Evolutionary conservation across 2,797 vertebrate genomes (phyloP), one percentile per base, ranked within the genome.

Genomic region (Pogoniulus pusillus): DNA sequence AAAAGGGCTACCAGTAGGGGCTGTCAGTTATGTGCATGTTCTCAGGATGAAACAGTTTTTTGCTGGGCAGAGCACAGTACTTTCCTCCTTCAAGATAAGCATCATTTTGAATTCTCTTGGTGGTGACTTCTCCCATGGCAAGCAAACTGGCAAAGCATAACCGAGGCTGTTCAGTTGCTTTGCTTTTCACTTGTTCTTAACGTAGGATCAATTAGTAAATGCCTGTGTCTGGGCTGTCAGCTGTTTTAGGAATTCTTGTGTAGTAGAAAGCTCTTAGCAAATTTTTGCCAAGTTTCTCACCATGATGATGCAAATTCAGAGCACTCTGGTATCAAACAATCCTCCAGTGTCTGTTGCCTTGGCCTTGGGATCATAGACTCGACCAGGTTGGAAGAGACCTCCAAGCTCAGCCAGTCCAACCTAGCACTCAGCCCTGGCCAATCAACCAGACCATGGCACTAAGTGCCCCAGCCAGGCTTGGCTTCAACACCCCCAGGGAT

Each of bases 151-250:
- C 17, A 73, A 81, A 68, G 49, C 13, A 19, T 43, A 12, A 32
- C 73, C 72, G 35, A 70, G 2, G 2, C 53, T 69, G 18, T 77
- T 82, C 58, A 79, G 20, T 26, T 58, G 26, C 32, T 68, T 87
- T 82, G 11, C 1, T 7, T 57, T 86, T 73, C 68, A 29, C 77
- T 79, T 84, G 51, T 37, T 11, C 23, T 77, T 79, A 37, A 30
- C 13, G 26, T 16, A 35, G 65, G 37, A 86, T 15, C 35, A 41
- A 23, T 65, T 87, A 13, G 10, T 54, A 76, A 84, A 16, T 4
- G 24, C 1, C 0, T 5, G 8, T 24, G 8, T 37, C 24, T 34
- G 20, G 15, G 29, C 27, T 60, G 32, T 16, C 68, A 39, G 15
- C 57, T 92, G 6, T 35, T 69, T 65, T 6, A 73, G 34, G 39